Evolutionary conservation across 2,888 invertebrate species (phyloP), one percentile per base, ranked within the genome.

Genomic region (Norana najaformis): DNA sequence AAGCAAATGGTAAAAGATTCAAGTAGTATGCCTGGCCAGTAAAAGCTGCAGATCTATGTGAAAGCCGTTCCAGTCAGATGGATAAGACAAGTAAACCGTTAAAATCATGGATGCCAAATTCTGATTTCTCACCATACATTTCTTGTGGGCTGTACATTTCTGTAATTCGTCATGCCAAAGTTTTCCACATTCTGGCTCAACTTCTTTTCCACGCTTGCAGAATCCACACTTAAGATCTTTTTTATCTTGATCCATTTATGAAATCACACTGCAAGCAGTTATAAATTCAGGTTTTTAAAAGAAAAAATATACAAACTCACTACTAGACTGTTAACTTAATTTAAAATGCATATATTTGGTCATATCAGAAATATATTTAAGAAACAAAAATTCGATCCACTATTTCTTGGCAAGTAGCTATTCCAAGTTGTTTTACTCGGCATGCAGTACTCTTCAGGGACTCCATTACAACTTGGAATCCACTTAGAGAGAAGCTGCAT

Each of bases 61-160:
- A n/a, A n/a, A n/a, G n/a, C n/a, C n/a, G n/a, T 89, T 11, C 6
- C 37, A n/a, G 34, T 20, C 20, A 20, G 16, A 36, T 30, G 35
- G 41, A 16, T 34, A 36, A 36, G 20, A 36, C 30, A 36, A 36
- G 34, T 35, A 13, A 88, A 35, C 34, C 35, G n/a, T 23, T 11
- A 35, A 36, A 36, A 88, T 6, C 36, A 88, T 41, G 11, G 23
- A 1, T 69, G 34, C 16, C 35, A 41, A 83, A 83, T 90, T 90
- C 47, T 34, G 88, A 69, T 88, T 47, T 53, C 82, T 90, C 89
- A 93, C 93, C 93, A 93, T 93, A 88, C 93, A 93, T 47, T 92
- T 92, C 88, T 93, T 92, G 90, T 93, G 93, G 20, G 93, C 93
- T 37, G 91, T 90, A 16, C 91, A 91, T 18, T 91, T 90, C n/a